phyloP scores from a whole-genome alignment of 53 echinoderm and acorn worm genomes.

The Astropecten irregularis region DNA sequence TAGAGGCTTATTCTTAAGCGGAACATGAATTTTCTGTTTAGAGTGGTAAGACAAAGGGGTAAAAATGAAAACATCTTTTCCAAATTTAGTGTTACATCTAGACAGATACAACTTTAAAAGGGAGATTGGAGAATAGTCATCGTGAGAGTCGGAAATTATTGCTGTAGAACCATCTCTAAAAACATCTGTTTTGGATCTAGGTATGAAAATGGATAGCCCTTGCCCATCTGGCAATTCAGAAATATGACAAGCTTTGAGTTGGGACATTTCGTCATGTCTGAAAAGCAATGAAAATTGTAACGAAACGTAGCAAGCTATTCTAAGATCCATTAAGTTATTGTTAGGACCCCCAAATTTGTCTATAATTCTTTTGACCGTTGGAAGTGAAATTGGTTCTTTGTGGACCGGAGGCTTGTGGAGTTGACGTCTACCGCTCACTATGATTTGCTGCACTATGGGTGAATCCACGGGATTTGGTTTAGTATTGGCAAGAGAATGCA shows the following conservation, averaged over 20 bases:
- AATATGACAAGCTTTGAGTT: constrained; percentile 2
- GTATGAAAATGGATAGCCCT: constrained; percentile 1
- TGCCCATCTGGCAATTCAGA: not conserved
- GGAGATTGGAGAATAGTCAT: not conserved
- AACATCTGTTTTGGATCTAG: constrained; percentile 12
- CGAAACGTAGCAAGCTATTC: not conserved
- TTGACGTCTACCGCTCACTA: not conserved
- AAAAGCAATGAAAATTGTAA: not conserved
- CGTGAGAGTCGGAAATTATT: not conserved
- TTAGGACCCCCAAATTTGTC: not conserved
- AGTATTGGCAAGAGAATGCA: not conserved
- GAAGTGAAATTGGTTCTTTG: not conserved
- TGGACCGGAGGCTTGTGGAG: not conserved
- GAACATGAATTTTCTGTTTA: not conserved
- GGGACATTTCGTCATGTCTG: constrained; percentile 9
- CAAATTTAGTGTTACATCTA: not conserved
- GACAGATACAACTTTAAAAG: not conserved
- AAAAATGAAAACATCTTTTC: not conserved
- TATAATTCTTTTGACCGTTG: not conserved
- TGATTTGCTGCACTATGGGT: not conserved
- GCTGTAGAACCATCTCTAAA: not conserved
- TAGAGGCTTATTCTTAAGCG: not conserved
- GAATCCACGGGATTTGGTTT: not conserved
- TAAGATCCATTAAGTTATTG: not conserved
- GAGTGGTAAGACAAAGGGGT: not conserved